Evolutionary conservation across 2,113 vertebrate genomes (phyloP).

Genomic region (Falcunculus frontatus): DNA sequence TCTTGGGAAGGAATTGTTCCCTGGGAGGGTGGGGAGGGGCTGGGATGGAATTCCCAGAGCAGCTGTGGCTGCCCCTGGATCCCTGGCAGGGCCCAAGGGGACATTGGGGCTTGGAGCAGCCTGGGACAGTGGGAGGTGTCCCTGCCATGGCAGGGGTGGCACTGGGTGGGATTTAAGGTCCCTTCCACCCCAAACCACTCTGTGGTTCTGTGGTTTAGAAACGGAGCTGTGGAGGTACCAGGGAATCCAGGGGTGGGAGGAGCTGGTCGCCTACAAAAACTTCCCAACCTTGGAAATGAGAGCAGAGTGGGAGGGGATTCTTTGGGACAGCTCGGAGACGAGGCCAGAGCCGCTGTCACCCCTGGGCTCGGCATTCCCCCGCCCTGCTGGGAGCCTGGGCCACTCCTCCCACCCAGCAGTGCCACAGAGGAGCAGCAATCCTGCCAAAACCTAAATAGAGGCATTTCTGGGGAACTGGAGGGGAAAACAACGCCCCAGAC

Average conservation of each 20-base stretch:
- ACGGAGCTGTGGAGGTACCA: not conserved
- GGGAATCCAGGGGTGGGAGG: not conserved
- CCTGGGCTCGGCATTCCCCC: not conserved
- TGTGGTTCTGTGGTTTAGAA: not conserved
- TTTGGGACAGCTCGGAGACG: not conserved
- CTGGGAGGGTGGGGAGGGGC: not conserved
- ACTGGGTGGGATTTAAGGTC: rapidly evolving
- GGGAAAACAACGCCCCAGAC: not conserved
- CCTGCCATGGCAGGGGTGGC: not conserved
- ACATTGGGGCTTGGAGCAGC: not conserved
- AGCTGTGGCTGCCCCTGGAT: not conserved
- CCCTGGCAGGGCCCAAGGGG: not conserved
- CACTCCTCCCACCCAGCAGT: not conserved
- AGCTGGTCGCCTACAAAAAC: not conserved
- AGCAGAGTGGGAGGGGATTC: not conserved
- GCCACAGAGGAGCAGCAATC: not conserved
- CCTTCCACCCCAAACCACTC: not conserved
- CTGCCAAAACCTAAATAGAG: constrained; percentile 38
- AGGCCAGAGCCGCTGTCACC: not conserved
- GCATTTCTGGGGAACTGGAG: constrained; percentile 22
- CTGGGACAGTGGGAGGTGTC: not conserved
- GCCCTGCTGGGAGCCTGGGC: not conserved
- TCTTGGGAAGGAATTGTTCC: not conserved
- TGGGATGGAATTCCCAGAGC: not conserved
- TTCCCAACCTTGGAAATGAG: not conserved